Evolutionary conservation across 2,113 vertebrate genomes (phyloP).

Genomic region (Clinocottus analis): DNA sequence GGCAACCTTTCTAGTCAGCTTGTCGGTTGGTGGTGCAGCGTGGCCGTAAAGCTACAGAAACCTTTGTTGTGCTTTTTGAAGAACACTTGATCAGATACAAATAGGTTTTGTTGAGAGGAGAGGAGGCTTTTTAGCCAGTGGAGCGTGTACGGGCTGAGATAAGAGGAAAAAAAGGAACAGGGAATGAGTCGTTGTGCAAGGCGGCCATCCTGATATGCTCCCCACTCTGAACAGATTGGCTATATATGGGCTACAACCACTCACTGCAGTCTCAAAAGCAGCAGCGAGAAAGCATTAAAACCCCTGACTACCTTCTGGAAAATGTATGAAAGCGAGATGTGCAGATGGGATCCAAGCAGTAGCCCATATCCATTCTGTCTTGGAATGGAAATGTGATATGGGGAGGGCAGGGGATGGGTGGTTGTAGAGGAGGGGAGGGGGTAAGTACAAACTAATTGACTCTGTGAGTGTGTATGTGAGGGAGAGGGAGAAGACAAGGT

Average conservation of each 20-base stretch:
- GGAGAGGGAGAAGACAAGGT: slow-evolving; percentile 1
- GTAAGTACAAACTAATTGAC: slow-evolving; percentile 44
- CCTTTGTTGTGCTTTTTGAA: slow-evolving; percentile 41
- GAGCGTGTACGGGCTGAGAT: slow-evolving; percentile 60
- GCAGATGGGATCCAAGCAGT: slow-evolving; percentile 65
- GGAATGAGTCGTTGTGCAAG: slow-evolving; percentile 52
- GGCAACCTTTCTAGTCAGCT: background rate
- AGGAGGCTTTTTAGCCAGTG: slow-evolving; percentile 59
- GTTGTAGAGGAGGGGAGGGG: background rate
- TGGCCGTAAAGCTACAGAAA: slow-evolving; percentile 6
- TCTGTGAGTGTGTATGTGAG: slow-evolving; percentile 32
- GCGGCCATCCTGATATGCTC: slow-evolving; percentile 24
- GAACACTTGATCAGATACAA: slow-evolving; percentile 53
- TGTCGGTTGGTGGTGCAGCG: background rate
- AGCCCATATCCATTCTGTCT: slow-evolving; percentile 67
- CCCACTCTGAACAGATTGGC: slow-evolving; percentile 6
- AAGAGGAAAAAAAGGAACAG: slow-evolving; percentile 43
- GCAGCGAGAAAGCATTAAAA: slow-evolving; percentile 33
- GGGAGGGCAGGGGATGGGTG: background rate
- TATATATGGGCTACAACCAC: slow-evolving; percentile 2
- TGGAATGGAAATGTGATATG: slow-evolving; percentile 72
- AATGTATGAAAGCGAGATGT: slow-evolving; percentile 68
- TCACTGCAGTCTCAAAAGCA: slow-evolving; percentile 20
- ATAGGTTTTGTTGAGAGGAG: slow-evolving; percentile 39
- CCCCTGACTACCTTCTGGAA: slow-evolving; percentile 50